Conservation (phyloP, 2,888 invertebrate species). For the Congeria kusceri region DNA sequence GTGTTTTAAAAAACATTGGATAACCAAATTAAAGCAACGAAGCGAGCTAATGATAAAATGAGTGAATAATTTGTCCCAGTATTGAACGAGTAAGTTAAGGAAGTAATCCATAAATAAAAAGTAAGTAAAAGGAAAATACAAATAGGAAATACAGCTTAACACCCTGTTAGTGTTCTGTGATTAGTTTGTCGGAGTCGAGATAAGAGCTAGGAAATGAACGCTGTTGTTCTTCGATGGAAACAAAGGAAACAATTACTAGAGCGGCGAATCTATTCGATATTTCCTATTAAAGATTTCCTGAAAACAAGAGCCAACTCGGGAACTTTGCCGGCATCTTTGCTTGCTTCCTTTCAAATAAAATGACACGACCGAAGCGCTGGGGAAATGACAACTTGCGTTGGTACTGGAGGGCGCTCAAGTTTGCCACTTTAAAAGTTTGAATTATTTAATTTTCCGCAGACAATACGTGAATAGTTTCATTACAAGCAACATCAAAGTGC, state of each 20-base stretch:
- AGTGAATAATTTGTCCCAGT: neutral
- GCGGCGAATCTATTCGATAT: neutral
- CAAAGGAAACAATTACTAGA: neutral
- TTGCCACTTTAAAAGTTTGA: too few species aligned
- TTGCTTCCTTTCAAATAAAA: neutral
- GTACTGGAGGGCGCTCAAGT: too few species aligned
- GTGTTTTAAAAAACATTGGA: too few species aligned
- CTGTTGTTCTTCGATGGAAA: neutral
- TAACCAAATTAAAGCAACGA: too few species aligned
- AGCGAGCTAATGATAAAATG: too few species aligned
- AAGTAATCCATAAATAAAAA: neutral
- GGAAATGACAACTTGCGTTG: conserved; percentile 51
- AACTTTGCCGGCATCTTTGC: neutral
- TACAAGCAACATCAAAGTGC: too few species aligned
- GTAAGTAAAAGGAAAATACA: neutral
- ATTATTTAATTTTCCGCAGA: too few species aligned
- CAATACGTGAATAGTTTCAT: too few species aligned
- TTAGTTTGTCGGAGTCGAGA: neutral
- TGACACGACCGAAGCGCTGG: neutral
- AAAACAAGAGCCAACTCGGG: neutral
- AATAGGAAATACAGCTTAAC: too few species aligned
- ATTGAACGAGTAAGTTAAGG: conserved; percentile 5
- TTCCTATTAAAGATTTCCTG: conserved; percentile 10
- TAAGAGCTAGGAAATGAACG: conserved; percentile 1
- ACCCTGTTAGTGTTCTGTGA: neutral